Evolutionary conservation across 2,113 vertebrate genomes (phyloP).

Genomic region (Acanthochromis polyacanthus): DNA sequence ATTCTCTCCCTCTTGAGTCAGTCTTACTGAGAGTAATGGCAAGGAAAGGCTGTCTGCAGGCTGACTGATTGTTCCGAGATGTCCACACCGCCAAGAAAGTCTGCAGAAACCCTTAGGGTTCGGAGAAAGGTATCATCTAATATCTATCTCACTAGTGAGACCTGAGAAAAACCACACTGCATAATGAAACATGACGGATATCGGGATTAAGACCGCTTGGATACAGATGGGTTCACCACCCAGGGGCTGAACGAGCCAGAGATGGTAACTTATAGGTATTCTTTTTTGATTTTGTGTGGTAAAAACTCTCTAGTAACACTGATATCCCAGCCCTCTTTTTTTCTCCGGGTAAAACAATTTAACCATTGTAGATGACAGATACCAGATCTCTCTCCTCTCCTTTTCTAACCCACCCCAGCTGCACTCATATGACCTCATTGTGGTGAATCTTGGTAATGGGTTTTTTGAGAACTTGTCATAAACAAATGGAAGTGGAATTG

Average conservation of each 20-base stretch:
- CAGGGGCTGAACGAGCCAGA: constrained; percentile 1
- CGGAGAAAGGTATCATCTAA: constrained; percentile 30
- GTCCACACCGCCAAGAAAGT: constrained; percentile 49
- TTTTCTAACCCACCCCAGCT: neutral
- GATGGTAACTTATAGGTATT: neutral
- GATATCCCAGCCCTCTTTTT: neutral
- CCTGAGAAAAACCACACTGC: constrained; percentile 10
- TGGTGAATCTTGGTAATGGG: constrained; percentile 1
- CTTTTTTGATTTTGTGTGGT: neutral
- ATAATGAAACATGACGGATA: constrained; percentile 48
- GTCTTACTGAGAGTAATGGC: constrained; percentile 57
- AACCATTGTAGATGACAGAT: constrained; percentile 8
- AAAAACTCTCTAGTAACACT: neutral
- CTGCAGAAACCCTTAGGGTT: constrained; percentile 41
- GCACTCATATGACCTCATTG: constrained; percentile 6
- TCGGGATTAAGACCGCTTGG: constrained; percentile 38
- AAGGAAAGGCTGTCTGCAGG: constrained; percentile 53
- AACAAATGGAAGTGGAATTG: constrained; percentile 4
- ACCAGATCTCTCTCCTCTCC: neutral
- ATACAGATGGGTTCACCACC: constrained; percentile 27
- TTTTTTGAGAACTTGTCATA: constrained; percentile 4
- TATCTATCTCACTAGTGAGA: constrained; percentile 41
- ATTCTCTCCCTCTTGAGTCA: constrained; percentile 35
- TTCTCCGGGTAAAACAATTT: neutral
- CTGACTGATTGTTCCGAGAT: constrained; percentile 59